A percentile compares a stretch with the other conserved stretches of the same genome.
phyloP scores from a whole-genome alignment of 2,888 invertebrate species.

The Stratiomys singularior region DNA sequence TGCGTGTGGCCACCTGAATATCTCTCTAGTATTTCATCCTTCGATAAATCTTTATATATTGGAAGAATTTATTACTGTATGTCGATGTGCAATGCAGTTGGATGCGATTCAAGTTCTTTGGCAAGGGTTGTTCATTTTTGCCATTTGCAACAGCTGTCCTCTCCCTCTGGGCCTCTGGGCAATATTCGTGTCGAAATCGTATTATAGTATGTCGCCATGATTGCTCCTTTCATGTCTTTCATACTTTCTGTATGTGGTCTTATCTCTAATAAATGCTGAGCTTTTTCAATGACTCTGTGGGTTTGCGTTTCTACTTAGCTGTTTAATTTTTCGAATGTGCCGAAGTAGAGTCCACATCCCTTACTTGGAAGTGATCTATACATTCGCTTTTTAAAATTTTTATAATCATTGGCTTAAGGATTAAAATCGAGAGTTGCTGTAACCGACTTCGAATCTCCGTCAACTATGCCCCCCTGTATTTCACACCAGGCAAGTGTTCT shows the following conservation, averaged over 20 bases:
- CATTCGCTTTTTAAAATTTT: no score
- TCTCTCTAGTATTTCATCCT: neutral
- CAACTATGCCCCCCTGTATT: no score
- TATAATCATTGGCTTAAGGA: no score
- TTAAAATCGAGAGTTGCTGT: no score
- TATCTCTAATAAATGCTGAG: conserved; percentile 53
- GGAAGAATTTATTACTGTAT: neutral
- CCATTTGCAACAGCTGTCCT: neutral
- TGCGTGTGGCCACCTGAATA: neutral
- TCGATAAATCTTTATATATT: conserved; percentile 2
- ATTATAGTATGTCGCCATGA: conserved; percentile 54
- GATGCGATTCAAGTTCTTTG: neutral
- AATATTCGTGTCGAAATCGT: conserved; percentile 54
- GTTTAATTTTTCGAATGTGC: conserved; percentile 37
- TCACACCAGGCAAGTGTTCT: no score
- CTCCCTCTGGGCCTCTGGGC: conserved; percentile 51
- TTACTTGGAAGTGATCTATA: no score
- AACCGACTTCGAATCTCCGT: no score
- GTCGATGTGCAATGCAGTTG: neutral
- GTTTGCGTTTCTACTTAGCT: conserved; percentile 54
- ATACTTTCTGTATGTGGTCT: conserved; percentile 52
- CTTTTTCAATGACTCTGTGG: conserved; percentile 54
- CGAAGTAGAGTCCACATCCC: no score
- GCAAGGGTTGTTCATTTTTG: neutral
- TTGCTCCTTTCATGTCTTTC: conserved; percentile 54